These are phyloP conservation scores for Diplodus puntazzo DNA, from an alignment of 2,797 vertebrate genomes.

Conservation along the genomic window DNA sequence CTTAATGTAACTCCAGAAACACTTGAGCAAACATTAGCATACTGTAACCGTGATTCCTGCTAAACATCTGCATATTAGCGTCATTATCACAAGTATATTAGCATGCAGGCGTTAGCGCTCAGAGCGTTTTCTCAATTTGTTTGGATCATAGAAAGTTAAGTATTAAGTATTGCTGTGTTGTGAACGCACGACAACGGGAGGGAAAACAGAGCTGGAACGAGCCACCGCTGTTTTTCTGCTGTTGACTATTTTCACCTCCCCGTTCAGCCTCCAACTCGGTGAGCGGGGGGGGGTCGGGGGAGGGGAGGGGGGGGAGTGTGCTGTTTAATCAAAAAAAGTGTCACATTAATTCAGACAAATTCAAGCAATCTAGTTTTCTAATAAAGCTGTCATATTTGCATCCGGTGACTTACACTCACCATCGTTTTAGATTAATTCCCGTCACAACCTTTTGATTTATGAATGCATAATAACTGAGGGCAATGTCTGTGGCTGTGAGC, in stretches of 20 bases:
- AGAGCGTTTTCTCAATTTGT: slow-evolving; percentile 21
- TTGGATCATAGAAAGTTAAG: not conserved
- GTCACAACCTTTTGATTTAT: slow-evolving; percentile 82
- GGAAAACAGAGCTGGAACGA: slow-evolving; percentile 6
- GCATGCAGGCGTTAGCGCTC: not conserved
- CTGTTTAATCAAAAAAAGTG: slow-evolving; percentile 78
- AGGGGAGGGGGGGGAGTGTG: not conserved
- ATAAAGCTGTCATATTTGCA: slow-evolving; percentile 85
- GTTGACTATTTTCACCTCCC: slow-evolving; percentile 33
- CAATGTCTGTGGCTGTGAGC: slow-evolving; percentile 61
- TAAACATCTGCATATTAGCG: not conserved
- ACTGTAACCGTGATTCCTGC: not conserved
- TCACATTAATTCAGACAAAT: slow-evolving; percentile 85
- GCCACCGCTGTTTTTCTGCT: slow-evolving; percentile 31
- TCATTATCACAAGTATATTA: not conserved
- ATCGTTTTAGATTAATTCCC: slow-evolving; percentile 80
- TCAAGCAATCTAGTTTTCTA: slow-evolving; percentile 81
- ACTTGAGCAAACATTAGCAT: not conserved
- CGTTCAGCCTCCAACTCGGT: slow-evolving; percentile 16
- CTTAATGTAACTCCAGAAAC: too few relatives aligned
- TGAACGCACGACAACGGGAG: slow-evolving; percentile 7
- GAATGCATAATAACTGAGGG: slow-evolving; percentile 76
- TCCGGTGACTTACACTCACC: slow-evolving; percentile 79
- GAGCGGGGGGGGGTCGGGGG: not conserved
- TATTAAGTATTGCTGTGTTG: not conserved